Evolutionary conservation across 1,140 invertebrate genomes (phyloP).

Genomic region (Meloidogyne floridensis): DNA sequence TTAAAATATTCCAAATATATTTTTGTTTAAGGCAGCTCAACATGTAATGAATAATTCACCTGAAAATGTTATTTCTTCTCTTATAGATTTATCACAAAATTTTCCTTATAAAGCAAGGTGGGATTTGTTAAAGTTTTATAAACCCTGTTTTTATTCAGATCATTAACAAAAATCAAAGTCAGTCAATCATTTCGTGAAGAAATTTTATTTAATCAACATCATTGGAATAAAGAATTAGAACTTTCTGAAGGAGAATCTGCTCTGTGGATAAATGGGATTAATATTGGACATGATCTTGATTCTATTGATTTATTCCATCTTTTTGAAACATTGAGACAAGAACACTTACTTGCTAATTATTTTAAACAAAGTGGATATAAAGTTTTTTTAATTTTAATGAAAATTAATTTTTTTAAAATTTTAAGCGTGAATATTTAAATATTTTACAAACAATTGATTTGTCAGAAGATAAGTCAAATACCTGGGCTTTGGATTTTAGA

Average conservation of each 20-base stretch:
- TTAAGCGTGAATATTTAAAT: constrained; percentile 71
- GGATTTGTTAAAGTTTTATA: no score
- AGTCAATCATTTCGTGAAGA: constrained; percentile 64
- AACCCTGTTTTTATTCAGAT: constrained; percentile 70
- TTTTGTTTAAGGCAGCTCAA: constrained; percentile 45
- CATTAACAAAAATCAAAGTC: constrained; percentile 72
- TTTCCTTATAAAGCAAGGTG: constrained; percentile 84
- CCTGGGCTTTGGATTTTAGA: constrained; percentile 67
- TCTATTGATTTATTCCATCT: constrained; percentile 81
- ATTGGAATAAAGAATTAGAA: constrained; percentile 52
- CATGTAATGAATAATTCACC: constrained; percentile 61
- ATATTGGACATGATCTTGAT: constrained; percentile 81
- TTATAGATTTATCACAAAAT: constrained; percentile 90
- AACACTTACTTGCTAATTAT: constrained; percentile 83
- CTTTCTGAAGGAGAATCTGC: constrained; percentile 77
- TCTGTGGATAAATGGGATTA: constrained; percentile 91
- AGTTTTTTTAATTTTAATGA: constrained; percentile 37
- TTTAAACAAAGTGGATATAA: constrained; percentile 76
- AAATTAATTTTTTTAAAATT: constrained; percentile 30
- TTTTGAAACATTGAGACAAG: constrained; percentile 80
- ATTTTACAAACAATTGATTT: constrained; percentile 80
- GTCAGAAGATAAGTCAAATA: constrained; percentile 66
- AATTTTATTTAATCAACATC: constrained; percentile 67
- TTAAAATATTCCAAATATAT: constrained; percentile 70
- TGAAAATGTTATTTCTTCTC: constrained; percentile 79